A percentile compares a stretch with the other conserved stretches of the same genome.
phyloP scores from a whole-genome alignment of 2,888 invertebrate genomes.

The Mellilla xanthometata region DNA sequence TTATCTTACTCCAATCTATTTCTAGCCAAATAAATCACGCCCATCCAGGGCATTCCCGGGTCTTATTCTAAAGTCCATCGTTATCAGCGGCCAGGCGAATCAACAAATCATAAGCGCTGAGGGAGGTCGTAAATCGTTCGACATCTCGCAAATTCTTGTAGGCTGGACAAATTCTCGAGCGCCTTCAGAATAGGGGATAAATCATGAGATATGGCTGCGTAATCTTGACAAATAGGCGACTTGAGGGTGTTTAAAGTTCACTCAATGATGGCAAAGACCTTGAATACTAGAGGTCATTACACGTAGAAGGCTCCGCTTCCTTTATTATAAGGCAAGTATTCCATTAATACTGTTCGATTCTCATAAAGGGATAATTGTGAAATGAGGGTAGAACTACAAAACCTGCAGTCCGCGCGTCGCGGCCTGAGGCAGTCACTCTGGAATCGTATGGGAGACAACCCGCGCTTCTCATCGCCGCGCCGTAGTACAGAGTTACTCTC shows the following conservation, averaged over 20 bases:
- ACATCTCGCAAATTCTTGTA: slow-evolving; percentile 43
- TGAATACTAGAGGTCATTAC: too few species aligned
- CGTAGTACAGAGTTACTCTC: too few species aligned
- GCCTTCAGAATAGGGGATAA: slow-evolving; percentile 51
- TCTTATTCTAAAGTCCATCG: slow-evolving; percentile 31
- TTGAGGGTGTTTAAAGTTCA: slow-evolving; percentile 7
- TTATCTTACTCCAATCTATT: slow-evolving; percentile 12
- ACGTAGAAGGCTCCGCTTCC: too few species aligned
- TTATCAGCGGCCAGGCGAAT: slow-evolving; percentile 39
- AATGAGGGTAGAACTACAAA: too few species aligned
- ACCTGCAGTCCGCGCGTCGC: too few species aligned
- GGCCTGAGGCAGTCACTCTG: too few species aligned
- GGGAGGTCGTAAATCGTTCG: slow-evolving; percentile 57
- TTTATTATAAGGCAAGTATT: too few species aligned
- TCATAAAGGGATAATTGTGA: too few species aligned
- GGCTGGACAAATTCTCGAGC: slow-evolving; percentile 62
- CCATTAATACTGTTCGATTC: too few species aligned
- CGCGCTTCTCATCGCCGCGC: too few species aligned
- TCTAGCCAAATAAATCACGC: slow-evolving; percentile 12
- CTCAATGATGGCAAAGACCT: neutral
- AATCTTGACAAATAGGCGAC: slow-evolving; percentile 37
- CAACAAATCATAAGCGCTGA: slow-evolving; percentile 53
- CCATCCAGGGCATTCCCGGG: slow-evolving; percentile 15
- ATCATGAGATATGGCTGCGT: slow-evolving; percentile 50
- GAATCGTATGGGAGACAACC: too few species aligned